These are phyloP conservation scores for Todiramphus chloris DNA, from an alignment of 2,113 vertebrate genomes.

Conservation along the genomic window DNA sequence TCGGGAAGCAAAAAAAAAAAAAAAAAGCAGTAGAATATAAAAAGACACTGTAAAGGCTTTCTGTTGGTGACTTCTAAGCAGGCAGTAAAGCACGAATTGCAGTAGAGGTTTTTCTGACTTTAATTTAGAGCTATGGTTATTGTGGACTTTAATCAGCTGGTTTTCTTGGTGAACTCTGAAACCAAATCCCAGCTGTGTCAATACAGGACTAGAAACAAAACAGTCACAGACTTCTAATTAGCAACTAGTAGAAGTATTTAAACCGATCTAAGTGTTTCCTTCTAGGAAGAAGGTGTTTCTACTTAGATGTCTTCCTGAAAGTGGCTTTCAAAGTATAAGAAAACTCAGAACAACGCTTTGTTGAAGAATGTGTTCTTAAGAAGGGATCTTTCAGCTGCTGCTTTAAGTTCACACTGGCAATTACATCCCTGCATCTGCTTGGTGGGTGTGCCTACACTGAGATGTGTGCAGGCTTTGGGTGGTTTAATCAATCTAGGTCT, in stretches of 20 bases:
- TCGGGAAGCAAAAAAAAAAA: neutral
- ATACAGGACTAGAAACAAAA: neutral
- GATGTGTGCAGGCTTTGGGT: neutral
- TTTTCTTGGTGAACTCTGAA: neutral
- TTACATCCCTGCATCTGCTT: neutral
- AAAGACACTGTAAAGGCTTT: neutral
- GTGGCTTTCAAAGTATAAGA: neutral
- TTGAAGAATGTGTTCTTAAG: neutral
- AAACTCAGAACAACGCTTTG: neutral
- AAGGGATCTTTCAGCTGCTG: no score
- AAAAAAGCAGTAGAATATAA: neutral
- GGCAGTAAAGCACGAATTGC: neutral
- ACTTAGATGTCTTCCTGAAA: neutral
- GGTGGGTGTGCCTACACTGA: neutral
- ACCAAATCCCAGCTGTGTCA: conserved; percentile 3
- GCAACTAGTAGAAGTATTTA: neutral
- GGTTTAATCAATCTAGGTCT: neutral
- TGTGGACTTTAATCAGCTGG: neutral
- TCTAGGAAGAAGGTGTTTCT: neutral
- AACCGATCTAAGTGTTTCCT: neutral
- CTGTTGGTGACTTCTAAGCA: neutral
- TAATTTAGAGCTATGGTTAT: neutral
- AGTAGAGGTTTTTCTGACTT: neutral
- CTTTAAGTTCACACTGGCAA: neutral
- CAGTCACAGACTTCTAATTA: neutral